Evolutionary conservation across 2,113 vertebrate species (phyloP).

Genomic region (Phalacrocorax brasilianus): DNA sequence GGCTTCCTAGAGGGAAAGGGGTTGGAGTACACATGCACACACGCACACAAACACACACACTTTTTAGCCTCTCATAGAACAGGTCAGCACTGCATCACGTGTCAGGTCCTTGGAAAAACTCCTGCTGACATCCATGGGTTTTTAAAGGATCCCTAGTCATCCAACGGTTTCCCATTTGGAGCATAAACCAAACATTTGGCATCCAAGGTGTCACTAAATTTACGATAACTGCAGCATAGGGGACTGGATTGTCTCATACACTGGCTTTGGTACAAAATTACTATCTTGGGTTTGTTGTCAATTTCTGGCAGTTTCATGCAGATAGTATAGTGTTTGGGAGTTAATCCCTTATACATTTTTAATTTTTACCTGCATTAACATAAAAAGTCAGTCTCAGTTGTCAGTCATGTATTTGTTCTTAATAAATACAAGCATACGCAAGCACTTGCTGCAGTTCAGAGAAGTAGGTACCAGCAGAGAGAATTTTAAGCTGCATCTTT

Average conservation of each 20-base stretch:
- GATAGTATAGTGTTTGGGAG: background rate
- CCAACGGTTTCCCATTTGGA: background rate
- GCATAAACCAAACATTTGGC: background rate
- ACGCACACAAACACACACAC: no score
- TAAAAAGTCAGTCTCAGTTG: background rate
- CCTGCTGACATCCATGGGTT: background rate
- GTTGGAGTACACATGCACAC: fast-evolving
- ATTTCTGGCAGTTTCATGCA: background rate
- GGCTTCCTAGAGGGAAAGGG: background rate
- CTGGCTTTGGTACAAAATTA: background rate
- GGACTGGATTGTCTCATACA: background rate
- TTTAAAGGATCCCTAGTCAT: background rate
- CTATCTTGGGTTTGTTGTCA: background rate
- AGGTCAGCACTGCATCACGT: background rate
- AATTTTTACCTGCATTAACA: background rate
- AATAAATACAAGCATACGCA: background rate
- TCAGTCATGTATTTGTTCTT: background rate
- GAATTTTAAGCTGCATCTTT: background rate
- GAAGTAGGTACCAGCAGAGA: background rate
- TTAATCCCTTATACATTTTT: background rate
- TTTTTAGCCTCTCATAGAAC: background rate
- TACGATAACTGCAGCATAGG: background rate
- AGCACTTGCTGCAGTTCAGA: background rate
- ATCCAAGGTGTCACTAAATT: background rate
- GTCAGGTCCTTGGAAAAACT: background rate